Base-by-base conservation (phyloP, 2,888 invertebrate species). In the Pseudoips prasinana region DNA sequence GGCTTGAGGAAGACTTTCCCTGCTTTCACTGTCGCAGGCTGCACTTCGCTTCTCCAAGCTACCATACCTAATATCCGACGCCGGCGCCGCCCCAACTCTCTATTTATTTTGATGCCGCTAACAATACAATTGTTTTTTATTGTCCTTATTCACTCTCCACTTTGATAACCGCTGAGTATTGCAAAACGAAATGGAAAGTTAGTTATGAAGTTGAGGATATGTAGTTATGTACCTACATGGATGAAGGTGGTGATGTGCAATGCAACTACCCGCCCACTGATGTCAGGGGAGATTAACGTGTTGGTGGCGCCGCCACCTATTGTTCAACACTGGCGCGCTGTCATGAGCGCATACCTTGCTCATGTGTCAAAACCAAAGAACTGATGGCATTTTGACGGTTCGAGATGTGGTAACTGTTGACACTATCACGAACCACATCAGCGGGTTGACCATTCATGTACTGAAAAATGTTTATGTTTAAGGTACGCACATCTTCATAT, bases 151-250 rank as follows among this genome's bases (percentile, higher is more conserved):
- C n/a, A n/a, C n/a, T n/a, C 53, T 55, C 57, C 58, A 59, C 53
- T 61, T 64, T 64, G 63, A 75, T 79, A 73, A 68, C 73, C 68
- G 64, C 56, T 47, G 52, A 27, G 55, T 49, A 58, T 85, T 86
- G 76, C 83, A 76, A 84, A 76, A 84, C 69, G 60, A 67, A 78
- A 73, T 82, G 76, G 85, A 86, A 86, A 86, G 85, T 81, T 72
- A 62, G 61, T 64, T 64, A 63, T 67, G 57, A 61, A 57, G 62
- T 62, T 68, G 73, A 65, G 66, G 70, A 72, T 74, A 59, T 56
- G 35, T 49, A 44, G 41, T 58, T 72, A 75, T 49, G 33, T 58
- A 53, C 50, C 61, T 74, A 77, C 71, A 74, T 72, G 70, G 64
- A 52, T 62, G 71, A 70, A 75, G 68, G 75, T 75, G 79, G 74